Conservation (phyloP, 2,113 vertebrate species). For the Pachycephala philippinensis region DNA sequence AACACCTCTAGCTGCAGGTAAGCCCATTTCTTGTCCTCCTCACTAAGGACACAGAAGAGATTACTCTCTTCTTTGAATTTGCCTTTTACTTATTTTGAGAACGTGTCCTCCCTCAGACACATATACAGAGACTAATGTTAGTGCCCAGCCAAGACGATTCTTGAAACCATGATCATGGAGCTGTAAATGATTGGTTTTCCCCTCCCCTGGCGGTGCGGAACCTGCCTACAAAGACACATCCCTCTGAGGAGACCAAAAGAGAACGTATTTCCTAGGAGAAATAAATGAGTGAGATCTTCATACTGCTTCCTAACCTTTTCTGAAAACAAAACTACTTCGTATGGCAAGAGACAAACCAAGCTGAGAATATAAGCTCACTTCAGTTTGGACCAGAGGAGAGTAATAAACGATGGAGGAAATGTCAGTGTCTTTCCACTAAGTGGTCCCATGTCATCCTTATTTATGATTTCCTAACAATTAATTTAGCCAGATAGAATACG, state of each 20-base stretch:
- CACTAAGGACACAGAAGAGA: neutral
- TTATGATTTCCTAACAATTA: neutral
- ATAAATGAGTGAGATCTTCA: neutral
- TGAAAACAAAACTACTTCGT: neutral
- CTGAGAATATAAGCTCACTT: neutral
- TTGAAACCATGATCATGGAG: neutral
- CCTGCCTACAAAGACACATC: neutral
- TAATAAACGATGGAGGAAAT: slow-evolving; percentile 18
- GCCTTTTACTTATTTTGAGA: neutral
- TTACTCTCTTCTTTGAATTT: neutral
- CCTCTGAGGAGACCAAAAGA: neutral
- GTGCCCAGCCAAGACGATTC: neutral
- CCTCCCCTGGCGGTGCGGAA: neutral
- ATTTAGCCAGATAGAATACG: neutral
- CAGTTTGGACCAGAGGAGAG: neutral
- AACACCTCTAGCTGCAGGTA: neutral
- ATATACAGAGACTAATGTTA: neutral
- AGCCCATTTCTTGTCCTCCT: neutral
- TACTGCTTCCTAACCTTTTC: neutral
- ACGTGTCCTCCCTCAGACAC: neutral
- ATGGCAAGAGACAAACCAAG: neutral
- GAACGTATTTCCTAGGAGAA: neutral
- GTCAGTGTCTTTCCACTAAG: neutral
- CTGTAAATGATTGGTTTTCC: neutral
- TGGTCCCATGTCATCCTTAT: neutral